Evolutionary conservation across 2,797 vertebrate species (phyloP).

Genomic region (Microctenopoma stevenorrisi): DNA sequence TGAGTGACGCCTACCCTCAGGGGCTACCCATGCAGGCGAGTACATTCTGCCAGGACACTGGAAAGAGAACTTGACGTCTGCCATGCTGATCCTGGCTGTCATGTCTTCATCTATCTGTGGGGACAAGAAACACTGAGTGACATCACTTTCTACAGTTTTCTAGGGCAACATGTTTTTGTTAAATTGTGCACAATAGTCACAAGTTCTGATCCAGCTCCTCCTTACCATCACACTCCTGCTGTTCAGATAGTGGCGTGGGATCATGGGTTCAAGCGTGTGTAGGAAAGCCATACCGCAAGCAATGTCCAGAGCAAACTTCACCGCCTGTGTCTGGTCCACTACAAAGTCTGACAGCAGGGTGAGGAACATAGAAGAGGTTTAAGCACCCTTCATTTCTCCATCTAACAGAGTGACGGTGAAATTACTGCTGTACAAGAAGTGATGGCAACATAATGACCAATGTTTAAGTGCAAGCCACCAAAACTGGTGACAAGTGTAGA

Average conservation of each 20-base stretch:
- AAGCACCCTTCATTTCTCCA: constrained; percentile 1
- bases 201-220: not conserved
- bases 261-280: constrained; percentile 97
- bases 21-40: constrained; percentile 96
- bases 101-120: constrained; percentile 96
- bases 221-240: constrained; percentile 98
- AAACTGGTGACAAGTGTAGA: constrained; percentile 25
- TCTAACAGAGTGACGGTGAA: constrained; percentile 8
- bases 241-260: constrained; percentile 95
- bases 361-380: constrained; percentile 26
- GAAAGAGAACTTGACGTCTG: constrained; percentile 97
- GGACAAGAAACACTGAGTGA: constrained; percentile 16
- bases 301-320: constrained; percentile 96
- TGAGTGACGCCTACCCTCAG: constrained; percentile 88
- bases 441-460: constrained; percentile 50
- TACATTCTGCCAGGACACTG: constrained; percentile 98
- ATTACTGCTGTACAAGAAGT: constrained; percentile 27
- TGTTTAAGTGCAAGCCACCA: constrained; percentile 22
- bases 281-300: constrained; percentile 96
- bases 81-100: constrained; percentile 98
- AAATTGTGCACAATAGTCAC: not conserved
- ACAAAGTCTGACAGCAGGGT: constrained; percentile 86
- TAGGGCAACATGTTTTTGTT: not conserved
- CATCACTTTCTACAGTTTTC: constrained; percentile 2
- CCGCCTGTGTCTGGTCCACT: constrained; percentile 96